Percentiles rank a stretch among this genome's conserved stretches.
Evolutionary conservation across 2,888 invertebrate genomes (phyloP).

Genomic region (Leptogaster cylindrica): DNA sequence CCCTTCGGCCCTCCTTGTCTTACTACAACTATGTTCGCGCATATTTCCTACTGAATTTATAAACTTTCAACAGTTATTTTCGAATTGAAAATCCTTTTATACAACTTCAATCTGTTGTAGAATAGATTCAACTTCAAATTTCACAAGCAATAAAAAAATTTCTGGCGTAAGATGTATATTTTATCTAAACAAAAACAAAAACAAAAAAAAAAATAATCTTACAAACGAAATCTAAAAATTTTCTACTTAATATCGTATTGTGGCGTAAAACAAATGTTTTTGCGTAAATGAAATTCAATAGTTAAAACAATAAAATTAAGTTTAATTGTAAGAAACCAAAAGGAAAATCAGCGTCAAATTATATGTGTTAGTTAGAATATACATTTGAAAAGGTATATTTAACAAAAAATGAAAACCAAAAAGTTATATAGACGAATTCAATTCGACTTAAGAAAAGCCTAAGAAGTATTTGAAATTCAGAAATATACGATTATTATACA

Average conservation of each 20-base stretch:
- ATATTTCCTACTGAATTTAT: no score
- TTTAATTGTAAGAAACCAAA: conserved; percentile 32
- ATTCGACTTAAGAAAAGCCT: background rate
- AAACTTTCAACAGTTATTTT: no score
- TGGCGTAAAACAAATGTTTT: background rate
- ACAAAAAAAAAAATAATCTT: background rate
- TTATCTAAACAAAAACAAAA: background rate
- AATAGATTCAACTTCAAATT: no score
- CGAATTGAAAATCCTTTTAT: no score
- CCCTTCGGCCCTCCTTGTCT: no score
- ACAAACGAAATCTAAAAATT: background rate
- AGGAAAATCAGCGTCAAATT: conserved; percentile 48
- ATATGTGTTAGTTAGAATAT: conserved; percentile 48
- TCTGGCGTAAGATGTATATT: no score
- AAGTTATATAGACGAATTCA: background rate
- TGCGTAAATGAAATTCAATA: background rate
- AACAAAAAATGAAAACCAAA: conserved; percentile 3
- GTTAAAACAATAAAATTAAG: conserved; percentile 15
- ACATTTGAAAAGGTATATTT: conserved; percentile 18
- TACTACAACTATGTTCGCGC: no score
- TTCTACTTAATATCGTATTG: no score
- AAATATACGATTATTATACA: conserved; percentile 11
- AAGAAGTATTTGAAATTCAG: conserved; percentile 11
- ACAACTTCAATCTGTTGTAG: no score
- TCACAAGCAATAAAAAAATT: no score